These are phyloP conservation scores for Apostichopus leukothele DNA, from an alignment of 53 echinoderm and acorn worm genomes.

Conservation along the genomic window DNA sequence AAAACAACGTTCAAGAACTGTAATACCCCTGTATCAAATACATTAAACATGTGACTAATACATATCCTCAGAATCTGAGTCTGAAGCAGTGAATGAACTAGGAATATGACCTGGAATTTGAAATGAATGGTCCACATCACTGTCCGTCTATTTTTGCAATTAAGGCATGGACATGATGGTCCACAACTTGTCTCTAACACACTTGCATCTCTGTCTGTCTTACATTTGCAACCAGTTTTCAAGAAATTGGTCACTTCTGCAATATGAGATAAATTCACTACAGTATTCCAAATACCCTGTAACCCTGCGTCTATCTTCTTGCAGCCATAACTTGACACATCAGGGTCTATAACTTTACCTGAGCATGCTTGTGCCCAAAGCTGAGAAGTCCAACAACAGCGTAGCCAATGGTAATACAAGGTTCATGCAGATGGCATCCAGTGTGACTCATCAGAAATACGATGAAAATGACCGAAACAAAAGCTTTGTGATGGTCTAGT, in stretches of 20 bases:
- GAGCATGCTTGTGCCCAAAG: constrained; percentile 48
- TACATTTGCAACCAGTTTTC: constrained; percentile 32
- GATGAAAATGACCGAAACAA: constrained; percentile 37
- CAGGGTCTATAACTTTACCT: constrained; percentile 28
- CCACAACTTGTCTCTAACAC: background rate
- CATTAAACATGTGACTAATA: no score
- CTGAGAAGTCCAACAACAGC: constrained; percentile 57
- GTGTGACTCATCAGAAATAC: constrained; percentile 47
- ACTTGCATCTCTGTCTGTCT: constrained; percentile 20
- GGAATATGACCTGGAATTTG: background rate
- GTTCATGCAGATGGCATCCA: constrained; percentile 60
- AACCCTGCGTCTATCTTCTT: background rate
- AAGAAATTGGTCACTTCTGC: constrained; percentile 8
- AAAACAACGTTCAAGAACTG: no score
- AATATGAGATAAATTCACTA: constrained; percentile 11
- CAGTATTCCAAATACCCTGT: constrained; percentile 43
- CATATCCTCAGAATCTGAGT: no score
- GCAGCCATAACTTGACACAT: constrained; percentile 44
- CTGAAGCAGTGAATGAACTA: no score
- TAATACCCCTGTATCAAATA: no score
- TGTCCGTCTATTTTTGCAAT: background rate
- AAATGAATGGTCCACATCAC: constrained; percentile 45
- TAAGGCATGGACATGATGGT: constrained; percentile 18
- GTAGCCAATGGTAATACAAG: constrained; percentile 26
- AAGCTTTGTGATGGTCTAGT: constrained; percentile 37